Base-by-base conservation (phyloP, 2,797 vertebrate genomes). In the Nyctibius grandis region DNA sequence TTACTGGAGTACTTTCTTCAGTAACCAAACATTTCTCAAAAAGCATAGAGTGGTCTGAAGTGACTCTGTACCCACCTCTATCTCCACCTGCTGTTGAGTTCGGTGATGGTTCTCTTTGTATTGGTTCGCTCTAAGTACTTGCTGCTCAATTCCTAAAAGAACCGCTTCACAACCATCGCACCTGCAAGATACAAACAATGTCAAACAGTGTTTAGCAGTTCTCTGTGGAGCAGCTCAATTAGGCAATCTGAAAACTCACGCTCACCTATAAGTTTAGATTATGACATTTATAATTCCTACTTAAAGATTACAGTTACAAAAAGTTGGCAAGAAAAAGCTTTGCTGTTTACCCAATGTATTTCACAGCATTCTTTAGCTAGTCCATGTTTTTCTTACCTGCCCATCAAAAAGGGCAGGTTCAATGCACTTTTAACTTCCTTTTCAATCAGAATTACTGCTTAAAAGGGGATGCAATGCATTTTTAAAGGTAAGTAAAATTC, bases 131-230 rank as follows among this genome's bases (percentile, higher is more conserved):
- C 98, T 96, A 88, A 98, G 96, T n/a, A 99, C 98, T 92, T 99
- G 98, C 91, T 98, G 98, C 76, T 98, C 98, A 44, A 99, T 98
- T 86, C 98, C 98, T 74, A 98, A 83, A 73, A 98, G 98, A 77
- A 98, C 98, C 0, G 98, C 97, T 95, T 99, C 98, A n/a, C 98
- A 99, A 85, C 98, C 98, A n/a, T 98, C 98, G 2, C 98, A 99
- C 98, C 98, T 99, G 93, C 63, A 91, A 70, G 73, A 95, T 1
- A 92, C 31, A 77, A 84, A 65, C 4, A 0, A 22, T 2, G 21
- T 36, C 82, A 79, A 81, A 33, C 15, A 42, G 7, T 9, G 40
- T 38, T 87, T 67, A 47, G 0, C 3, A 44, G 20, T 36, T 57
- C 65, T 47, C 59, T 31, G 34, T 38, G 31, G 59, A 86, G 73